These are phyloP conservation scores for Spermophilus dauricus DNA, from an alignment of 2,113 vertebrate genomes.

Conservation along the genomic window DNA sequence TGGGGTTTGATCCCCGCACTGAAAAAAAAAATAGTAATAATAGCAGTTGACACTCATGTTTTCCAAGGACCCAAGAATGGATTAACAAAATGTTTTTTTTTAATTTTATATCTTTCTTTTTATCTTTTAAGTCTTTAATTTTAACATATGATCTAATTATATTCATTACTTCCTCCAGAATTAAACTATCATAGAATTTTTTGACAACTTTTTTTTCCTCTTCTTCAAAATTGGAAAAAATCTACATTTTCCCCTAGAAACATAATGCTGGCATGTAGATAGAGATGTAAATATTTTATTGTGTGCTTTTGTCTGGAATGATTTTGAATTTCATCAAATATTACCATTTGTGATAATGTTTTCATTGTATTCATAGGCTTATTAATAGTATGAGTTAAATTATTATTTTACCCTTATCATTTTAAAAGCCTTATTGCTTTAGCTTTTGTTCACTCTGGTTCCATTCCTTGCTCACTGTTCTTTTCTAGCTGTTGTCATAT, in stretches of 20 bases:
- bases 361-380: neutral
- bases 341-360: neutral
- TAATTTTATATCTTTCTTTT: neutral
- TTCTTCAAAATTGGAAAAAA: constrained; percentile 22
- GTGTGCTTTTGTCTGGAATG: neutral
- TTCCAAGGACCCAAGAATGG: neutral
- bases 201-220: neutral
- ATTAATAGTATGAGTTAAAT: neutral
- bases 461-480: neutral
- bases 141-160: neutral
- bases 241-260: neutral
- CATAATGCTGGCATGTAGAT: neutral
- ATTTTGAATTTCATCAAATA: constrained; percentile 2
- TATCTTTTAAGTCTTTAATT: neutral
- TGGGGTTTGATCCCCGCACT: neutral
- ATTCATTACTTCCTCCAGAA: neutral
- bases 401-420: neutral
- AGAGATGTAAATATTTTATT: neutral
- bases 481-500: neutral
- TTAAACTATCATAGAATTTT: neutral
- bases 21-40: no score
- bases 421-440: neutral
- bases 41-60: neutral
- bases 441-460: neutral
- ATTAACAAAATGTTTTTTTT: neutral